phyloP scores from a whole-genome alignment of 2,113 vertebrate genomes.

The Colaptes auratus region DNA sequence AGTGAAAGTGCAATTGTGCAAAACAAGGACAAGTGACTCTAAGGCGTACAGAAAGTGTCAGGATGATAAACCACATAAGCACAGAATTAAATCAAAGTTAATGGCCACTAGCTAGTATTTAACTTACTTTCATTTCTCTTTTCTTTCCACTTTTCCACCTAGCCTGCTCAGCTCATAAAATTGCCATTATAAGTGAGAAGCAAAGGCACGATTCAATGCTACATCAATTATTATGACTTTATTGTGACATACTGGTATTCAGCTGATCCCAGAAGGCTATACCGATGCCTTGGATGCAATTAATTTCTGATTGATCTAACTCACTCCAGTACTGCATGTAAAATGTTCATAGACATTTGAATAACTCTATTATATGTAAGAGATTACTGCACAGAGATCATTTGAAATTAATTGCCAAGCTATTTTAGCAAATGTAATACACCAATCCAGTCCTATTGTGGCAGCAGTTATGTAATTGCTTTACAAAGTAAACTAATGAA shows the following conservation, averaged over 20 bases:
- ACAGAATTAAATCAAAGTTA: constrained; percentile 64
- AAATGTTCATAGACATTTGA: constrained; percentile 57
- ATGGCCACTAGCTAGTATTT: constrained; percentile 54
- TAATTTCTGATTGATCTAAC: constrained; percentile 72
- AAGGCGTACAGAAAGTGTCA: constrained; percentile 14
- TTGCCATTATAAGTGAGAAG: constrained; percentile 47
- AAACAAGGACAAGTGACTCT: constrained; percentile 33
- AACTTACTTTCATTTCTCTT: constrained; percentile 63
- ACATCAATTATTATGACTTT: constrained; percentile 71
- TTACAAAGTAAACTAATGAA: constrained; percentile 66
- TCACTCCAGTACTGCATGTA: constrained; percentile 51
- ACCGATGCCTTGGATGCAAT: constrained; percentile 63
- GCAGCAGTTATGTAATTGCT: constrained; percentile 54
- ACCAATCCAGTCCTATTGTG: constrained; percentile 37
- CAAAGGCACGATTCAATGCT: constrained; percentile 59
- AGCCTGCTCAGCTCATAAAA: constrained; percentile 52
- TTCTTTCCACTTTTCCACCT: constrained; percentile 60
- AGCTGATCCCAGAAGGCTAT: constrained; percentile 62
- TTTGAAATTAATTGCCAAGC: constrained; percentile 69
- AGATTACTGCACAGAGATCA: constrained; percentile 58
- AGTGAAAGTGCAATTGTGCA: constrained; percentile 15
- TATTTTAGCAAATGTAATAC: constrained; percentile 64
- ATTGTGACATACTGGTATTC: constrained; percentile 66
- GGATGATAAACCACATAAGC: constrained; percentile 45
- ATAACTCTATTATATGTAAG: constrained; percentile 66